These are phyloP conservation scores for Columba livia DNA, from an alignment of 2,113 vertebrate species.

Conservation along the genomic window DNA sequence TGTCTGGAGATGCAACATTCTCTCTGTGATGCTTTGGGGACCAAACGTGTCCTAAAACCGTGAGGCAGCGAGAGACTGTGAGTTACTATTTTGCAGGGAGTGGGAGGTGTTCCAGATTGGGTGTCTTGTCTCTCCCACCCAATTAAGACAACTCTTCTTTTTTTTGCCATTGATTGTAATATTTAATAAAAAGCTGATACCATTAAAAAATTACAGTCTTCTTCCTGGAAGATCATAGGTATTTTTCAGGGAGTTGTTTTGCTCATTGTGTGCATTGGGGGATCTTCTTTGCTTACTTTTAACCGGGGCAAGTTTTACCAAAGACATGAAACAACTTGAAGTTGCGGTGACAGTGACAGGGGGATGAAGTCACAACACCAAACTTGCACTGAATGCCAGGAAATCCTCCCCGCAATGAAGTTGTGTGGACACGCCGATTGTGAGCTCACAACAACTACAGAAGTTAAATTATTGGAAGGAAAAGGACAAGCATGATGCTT, in stretches of 20 bases:
- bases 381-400: background rate
- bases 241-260: background rate
- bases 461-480: background rate
- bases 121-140: background rate
- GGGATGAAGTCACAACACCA: background rate
- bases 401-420: constrained; percentile 18
- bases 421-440: background rate
- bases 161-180: background rate
- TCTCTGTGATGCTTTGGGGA: background rate
- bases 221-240: background rate
- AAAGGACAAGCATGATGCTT: background rate
- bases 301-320: background rate
- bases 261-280: background rate
- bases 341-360: background rate
- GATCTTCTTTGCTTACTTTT: background rate
- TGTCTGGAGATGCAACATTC: fast-evolving
- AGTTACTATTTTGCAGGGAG: background rate
- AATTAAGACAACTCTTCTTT: background rate
- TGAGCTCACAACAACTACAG: background rate
- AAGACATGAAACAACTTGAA: background rate
- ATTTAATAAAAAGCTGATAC: background rate
- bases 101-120: background rate
- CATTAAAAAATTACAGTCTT: background rate
- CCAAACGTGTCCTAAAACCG: background rate
- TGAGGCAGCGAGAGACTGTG: background rate